These are phyloP conservation scores for Thecophora atra DNA, from an alignment of 2,888 invertebrate genomes.

Conservation along the genomic window DNA sequence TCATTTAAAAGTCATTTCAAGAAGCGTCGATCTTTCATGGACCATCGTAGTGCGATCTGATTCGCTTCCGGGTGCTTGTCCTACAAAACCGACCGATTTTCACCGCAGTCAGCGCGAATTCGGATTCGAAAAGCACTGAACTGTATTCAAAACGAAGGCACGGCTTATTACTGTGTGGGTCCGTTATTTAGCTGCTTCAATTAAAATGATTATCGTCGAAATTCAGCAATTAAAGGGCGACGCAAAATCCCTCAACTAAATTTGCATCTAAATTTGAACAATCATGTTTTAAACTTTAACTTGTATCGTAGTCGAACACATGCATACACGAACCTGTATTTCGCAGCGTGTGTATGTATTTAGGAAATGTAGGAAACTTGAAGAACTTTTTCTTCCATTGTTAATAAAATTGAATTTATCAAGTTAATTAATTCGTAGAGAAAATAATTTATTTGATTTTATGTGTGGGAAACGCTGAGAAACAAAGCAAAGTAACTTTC, in stretches of 20 bases:
- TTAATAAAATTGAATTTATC: too few species aligned
- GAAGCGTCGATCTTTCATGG: background rate
- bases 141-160: conserved; percentile 56
- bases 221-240: background rate
- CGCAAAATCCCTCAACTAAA: background rate
- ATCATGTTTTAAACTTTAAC: conserved; percentile 21
- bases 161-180: background rate
- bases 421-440: too few species aligned
- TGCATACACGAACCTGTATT: too few species aligned
- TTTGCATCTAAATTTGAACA: conserved; percentile 29
- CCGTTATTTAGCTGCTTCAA: background rate
- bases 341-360: too few species aligned
- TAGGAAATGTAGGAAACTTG: too few species aligned
- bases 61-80: conserved; percentile 63
- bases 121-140: conserved; percentile 39
- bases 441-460: too few species aligned
- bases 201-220: background rate
- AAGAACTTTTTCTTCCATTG: too few species aligned
- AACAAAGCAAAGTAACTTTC: conserved; percentile 11
- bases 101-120: conserved; percentile 5
- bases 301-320: conserved; percentile 46
- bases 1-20: background rate
- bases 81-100: conserved; percentile 62
- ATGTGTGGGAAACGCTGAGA: too few species aligned
- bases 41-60: conserved; percentile 54